Evolutionary conservation across 2,113 vertebrate species (phyloP).

Genomic region (Sinocyclocheilus rhinocerous): DNA sequence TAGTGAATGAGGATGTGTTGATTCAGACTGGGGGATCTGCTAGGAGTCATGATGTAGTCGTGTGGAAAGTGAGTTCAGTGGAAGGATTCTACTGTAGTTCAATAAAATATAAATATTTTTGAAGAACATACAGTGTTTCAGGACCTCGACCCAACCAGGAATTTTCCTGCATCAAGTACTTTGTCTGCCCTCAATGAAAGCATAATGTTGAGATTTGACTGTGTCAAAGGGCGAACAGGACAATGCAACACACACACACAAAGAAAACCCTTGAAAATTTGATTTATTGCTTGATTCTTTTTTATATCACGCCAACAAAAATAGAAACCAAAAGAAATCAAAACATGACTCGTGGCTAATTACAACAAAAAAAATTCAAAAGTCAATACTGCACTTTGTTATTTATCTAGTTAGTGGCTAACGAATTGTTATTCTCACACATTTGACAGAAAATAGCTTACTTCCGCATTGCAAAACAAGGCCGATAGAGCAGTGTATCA

Average conservation of each 20-base stretch:
- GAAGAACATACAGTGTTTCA: not conserved
- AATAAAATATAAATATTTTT: not conserved
- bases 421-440: no score
- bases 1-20: slow-evolving; percentile 16
- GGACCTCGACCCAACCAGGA: not conserved
- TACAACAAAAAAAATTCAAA: not conserved
- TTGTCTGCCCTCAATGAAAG: not conserved
- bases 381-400: no score
- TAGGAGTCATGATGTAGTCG: not conserved
- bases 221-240: not conserved
- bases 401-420: no score
- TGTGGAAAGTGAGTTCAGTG: not conserved
- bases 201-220: not conserved
- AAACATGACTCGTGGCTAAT: not conserved
- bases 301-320: not conserved
- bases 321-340: not conserved
- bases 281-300: not conserved
- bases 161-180: not conserved
- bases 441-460: no score
- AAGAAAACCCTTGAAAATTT: not conserved
- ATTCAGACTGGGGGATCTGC: not conserved
- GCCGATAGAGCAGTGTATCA: not conserved
- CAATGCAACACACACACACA: not conserved
- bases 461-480: no score
- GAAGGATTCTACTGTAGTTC: not conserved